Base-by-base conservation (phyloP, 2,113 vertebrate species). In the Ranitomeya variabilis region DNA sequence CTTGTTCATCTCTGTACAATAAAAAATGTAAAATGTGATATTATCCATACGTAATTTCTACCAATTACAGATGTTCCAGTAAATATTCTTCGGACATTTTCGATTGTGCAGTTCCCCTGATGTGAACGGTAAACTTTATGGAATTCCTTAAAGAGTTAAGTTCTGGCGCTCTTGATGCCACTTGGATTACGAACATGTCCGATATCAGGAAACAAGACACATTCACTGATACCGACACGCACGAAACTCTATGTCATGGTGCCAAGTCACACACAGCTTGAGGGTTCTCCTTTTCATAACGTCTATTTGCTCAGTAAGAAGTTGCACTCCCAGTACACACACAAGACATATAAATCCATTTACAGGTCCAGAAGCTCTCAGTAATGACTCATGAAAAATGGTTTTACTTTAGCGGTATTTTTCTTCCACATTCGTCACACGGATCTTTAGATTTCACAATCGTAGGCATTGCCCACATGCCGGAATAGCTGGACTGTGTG, bases 211-310 rank as follows among this genome's bases (percentile, higher is more conserved):
- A 83, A 54, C 45, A 13, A 67, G 62, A 83, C 31, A 51, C 8
- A 66, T 66, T 52, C 60, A 52, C 81, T 83, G 81, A 83, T 69
- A 83, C 5, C 37, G n/a, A 4, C 62, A 52, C 2, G 21, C 45
- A 52, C 59, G 67, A 69, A 69, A 82, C 37, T 54, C 6, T 7
- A 21, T 7, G 16, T 64, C 21, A 23, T 67, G 64, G 62, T 69
- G 81, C 81, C 81, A 83, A 83, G 62, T 83, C 81, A 83, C 81
- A 83, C 62, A 83, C 81, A 67, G 62, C 64, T 67, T 69, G 37
- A 64, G 23, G 54, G 60, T 45, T 69, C 81, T 83, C 81, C 60
- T 83, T 83, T 83, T 69, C 45, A 54, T 4, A 60, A 59, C 31
- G 45, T 83, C 62, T 83, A 51, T 83, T 69, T 83, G 81, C 62